These are phyloP conservation scores for Archaeoteleia sp. DNA, from an alignment of 2,888 invertebrate species.

Conservation along the genomic window DNA sequence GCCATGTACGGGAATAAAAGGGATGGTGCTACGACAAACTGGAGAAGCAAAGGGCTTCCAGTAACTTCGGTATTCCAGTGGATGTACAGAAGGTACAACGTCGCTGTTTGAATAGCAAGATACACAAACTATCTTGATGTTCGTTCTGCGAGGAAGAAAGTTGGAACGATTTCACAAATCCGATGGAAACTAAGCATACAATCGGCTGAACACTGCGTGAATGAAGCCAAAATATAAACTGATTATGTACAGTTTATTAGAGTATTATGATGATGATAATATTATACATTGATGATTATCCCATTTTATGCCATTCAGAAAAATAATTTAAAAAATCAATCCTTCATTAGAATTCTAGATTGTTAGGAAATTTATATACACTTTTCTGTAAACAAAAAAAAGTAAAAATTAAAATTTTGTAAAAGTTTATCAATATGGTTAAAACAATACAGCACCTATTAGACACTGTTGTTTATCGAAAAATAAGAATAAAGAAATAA, in stretches of 20 bases:
- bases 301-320: constrained; percentile 21
- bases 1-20: constrained; percentile 6
- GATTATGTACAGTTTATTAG: constrained; percentile 73
- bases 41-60: constrained; percentile 49
- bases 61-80: constrained; percentile 57
- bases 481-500: constrained; percentile 16
- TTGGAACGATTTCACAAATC: constrained; percentile 11
- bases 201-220: constrained; percentile 46
- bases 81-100: constrained; percentile 38
- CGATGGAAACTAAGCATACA: constrained; percentile 24
- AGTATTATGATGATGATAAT: constrained; percentile 70
- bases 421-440: no score
- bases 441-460: no score
- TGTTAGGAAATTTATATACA: no score
- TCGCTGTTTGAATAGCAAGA: constrained; percentile 15
- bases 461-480: no score
- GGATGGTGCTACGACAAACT: constrained; percentile 43
- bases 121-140: constrained; percentile 29
- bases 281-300: constrained; percentile 59
- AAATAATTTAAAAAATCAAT: no score
- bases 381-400: no score
- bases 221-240: constrained; percentile 67
- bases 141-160: constrained; percentile 33
- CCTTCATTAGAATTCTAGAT: no score
- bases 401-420: no score